Evolutionary conservation across 2,888 invertebrate species (phyloP).

Genomic region (Augiades crinisus): DNA sequence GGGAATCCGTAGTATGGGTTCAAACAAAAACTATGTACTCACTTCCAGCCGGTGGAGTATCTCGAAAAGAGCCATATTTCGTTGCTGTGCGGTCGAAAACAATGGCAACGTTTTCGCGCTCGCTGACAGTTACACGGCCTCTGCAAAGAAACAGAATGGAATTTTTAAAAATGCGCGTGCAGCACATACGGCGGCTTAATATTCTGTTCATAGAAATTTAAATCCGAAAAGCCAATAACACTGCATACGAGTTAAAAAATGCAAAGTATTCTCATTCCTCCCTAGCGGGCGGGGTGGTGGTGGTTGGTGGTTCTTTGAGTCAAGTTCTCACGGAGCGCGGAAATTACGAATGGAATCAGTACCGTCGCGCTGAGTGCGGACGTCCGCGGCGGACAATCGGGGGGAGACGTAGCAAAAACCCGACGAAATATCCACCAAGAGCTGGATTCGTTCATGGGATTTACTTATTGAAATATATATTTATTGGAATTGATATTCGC

Average conservation of each 20-base stretch:
- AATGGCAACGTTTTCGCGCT: constrained; percentile 93
- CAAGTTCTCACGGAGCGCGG: constrained; percentile 52
- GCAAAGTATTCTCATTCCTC: constrained; percentile 66
- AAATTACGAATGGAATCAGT: constrained; percentile 66
- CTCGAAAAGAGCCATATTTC: constrained; percentile 99
- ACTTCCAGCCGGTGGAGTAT: constrained; percentile 98
- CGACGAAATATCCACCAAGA: neutral
- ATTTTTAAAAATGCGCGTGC: constrained; percentile 30
- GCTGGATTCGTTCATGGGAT: constrained; percentile 5
- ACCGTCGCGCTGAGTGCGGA: constrained; percentile 45
- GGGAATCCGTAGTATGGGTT: constrained; percentile 28
- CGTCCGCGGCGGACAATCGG: constrained; percentile 46
- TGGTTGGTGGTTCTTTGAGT: constrained; percentile 44
- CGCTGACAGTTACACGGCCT: constrained; percentile 96
- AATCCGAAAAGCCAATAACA: constrained; percentile 47
- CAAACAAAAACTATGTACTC: constrained; percentile 52
- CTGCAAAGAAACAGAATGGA: constrained; percentile 78
- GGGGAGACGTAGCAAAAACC: neutral
- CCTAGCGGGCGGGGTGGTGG: constrained; percentile 42
- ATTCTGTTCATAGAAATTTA: constrained; percentile 30
- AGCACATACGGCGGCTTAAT: constrained; percentile 12
- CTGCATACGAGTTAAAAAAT: constrained; percentile 54
- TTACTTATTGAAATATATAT: constrained; percentile 14
- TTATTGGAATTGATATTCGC: no score
- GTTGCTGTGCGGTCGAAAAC: constrained; percentile 94